Evolutionary conservation across 2,113 vertebrate species (phyloP), one percentile per base, ranked within the genome.

Genomic region (Taxidea taxus): DNA sequence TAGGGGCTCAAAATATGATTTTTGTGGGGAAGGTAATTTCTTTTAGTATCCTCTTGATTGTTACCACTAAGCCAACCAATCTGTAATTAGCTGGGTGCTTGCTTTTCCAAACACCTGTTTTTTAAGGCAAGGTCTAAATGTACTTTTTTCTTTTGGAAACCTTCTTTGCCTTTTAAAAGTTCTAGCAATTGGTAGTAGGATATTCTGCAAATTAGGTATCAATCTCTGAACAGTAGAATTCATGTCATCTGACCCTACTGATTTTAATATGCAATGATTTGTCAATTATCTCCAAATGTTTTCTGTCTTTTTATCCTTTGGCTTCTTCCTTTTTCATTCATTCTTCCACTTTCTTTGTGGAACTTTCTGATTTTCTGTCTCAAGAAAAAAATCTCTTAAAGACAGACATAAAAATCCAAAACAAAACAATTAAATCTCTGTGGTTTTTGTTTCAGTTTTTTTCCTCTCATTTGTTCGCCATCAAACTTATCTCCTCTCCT

Each of bases 41-140:
- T 74, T 96, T 64, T 54, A 85, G 68, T 85, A 81, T 93, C 93
- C 95, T 87, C 66, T 95, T 91, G 68, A 78, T 87, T 62, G 27
- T 96, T 90, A 95, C 37, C 6, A 39, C 20, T 84, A 95, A 97
- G 34, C 29, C 90, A 75, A 64, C 9, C 47, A 62, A 74, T 70
- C 66, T 93, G 9, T 80, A 93, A 95, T 90, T 94, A 95, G 75
- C 27, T 66, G 56, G 70, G 49, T 44, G 15, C 23, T 83, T 80
- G 34, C 9, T 20, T 90, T 86, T 84, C 27, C 23, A 70, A 81
- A 51, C 2, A 81, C 4, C 56, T 23, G 4, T 14, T 78, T 91
- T 74, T 81, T 42, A 70, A 95, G 75, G 37, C 3, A 68, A 84
- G 3, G 21, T 54, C 42, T 95, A 89, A 84, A 83, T 31, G 4